Evolutionary conservation across 2,888 invertebrate species (phyloP), one percentile per base, ranked within the genome.

Genomic region (Yponomeuta malinellus): DNA sequence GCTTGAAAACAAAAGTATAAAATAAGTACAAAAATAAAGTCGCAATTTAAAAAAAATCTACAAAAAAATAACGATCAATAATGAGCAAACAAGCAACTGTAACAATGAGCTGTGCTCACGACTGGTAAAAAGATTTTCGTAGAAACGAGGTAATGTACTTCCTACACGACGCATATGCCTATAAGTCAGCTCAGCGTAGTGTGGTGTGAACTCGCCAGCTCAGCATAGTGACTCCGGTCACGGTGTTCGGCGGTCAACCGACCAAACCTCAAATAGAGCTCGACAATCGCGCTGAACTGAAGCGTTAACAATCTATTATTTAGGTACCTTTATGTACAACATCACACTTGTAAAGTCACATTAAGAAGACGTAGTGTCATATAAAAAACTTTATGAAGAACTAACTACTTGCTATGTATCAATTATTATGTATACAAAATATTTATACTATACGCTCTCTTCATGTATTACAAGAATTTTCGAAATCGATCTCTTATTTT

Each of bases 301-400:
- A 75, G 76, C 76, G 71, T 74, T 76, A 81, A 81, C 80, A 81
- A 79, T 78, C 74, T 78, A 65, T 64, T 33, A 79, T 78, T 77
- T 88, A 88, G 88, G 52, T 59, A 43, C 43, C 43, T 43, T 43
- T 43, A 59, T 59, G 78, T 89, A 90, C 89, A 89, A 86, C 84
- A 90, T 91, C 89, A 90, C 90, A 90, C 89, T 89, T 86, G 85
- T 86, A 87, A 79, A 89, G 90, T 89, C 89, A 90, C 91, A 87
- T 89, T 83, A 81, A 87, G 86, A 86, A 87, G 83, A 87, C 84
- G 69, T 74, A 73, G 71, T 84, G 87, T 87, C 84, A 86, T 89
- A 88, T 90, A 90, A 89, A 90, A 59, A 89, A 88, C 84, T 84
- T 88, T 86, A 87, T 82, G 83, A 86, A 89, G 85, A 83, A 78